These are phyloP conservation scores for Philereme vetulata DNA, from an alignment of 2,888 invertebrate species.

Conservation along the genomic window DNA sequence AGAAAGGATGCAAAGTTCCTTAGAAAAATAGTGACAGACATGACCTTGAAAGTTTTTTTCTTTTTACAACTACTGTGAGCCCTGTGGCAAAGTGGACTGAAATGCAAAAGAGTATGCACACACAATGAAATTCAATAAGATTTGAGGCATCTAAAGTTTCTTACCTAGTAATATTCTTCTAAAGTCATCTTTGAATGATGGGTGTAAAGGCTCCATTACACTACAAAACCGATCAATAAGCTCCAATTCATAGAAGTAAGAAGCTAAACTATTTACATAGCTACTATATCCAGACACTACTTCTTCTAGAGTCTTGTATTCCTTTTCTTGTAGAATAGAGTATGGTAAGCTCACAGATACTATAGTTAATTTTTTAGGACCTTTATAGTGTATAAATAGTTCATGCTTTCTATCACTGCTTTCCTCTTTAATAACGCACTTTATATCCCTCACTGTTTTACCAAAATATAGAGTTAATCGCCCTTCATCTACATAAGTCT, in stretches of 20 bases:
- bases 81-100: too few species aligned
- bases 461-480: conserved; percentile 59
- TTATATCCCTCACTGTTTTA: conserved; percentile 62
- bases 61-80: too few species aligned
- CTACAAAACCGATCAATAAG: conserved; percentile 60
- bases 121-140: background rate
- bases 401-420: conserved; percentile 55
- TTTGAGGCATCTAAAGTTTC: conserved; percentile 4
- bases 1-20: too few species aligned
- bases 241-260: conserved; percentile 68
- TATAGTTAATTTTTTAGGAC: conserved; percentile 53
- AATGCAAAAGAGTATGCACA: too few species aligned
- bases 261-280: conserved; percentile 52
- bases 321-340: conserved; percentile 54
- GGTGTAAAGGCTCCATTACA: conserved; percentile 65
- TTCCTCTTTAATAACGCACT: conserved; percentile 57
- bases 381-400: conserved; percentile 55
- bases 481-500: conserved; percentile 30
- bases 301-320: conserved; percentile 57
- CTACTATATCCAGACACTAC: conserved; percentile 48
- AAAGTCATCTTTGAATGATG: conserved; percentile 67
- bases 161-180: conserved; percentile 69
- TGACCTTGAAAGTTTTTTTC: too few species aligned
- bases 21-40: too few species aligned
- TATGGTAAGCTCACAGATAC: conserved; percentile 55